A percentile compares a stretch with the other conserved stretches of the same genome.
phyloP scores from a whole-genome alignment of 2,113 vertebrate species.

The Urocitellus parryii region DNA sequence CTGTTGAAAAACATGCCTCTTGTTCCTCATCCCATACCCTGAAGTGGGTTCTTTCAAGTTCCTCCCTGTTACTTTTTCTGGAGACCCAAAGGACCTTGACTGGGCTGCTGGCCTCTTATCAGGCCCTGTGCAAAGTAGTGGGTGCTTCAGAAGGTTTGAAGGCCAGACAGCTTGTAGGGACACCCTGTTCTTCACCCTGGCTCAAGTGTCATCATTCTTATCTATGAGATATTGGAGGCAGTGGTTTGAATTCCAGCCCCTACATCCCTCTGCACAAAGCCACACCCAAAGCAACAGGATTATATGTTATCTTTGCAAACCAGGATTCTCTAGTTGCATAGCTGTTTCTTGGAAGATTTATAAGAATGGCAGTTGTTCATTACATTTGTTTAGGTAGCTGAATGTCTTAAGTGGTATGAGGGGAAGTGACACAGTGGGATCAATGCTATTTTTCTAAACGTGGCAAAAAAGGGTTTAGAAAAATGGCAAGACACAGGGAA shows the following conservation, averaged over 20 bases:
- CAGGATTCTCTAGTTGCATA: constrained; percentile 66
- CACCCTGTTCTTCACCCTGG: constrained; percentile 46
- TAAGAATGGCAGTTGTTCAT: constrained; percentile 50
- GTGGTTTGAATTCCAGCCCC: constrained; percentile 61
- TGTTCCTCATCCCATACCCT: constrained; percentile 28
- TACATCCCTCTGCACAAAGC: not conserved
- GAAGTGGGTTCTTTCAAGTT: constrained; percentile 63
- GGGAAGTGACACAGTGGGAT: constrained; percentile 54
- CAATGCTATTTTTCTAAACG: constrained; percentile 53
- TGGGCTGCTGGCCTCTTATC: constrained; percentile 51
- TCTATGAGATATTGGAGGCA: constrained; percentile 57
- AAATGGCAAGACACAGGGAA: not conserved
- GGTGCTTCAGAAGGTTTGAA: constrained; percentile 42
- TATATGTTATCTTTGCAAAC: constrained; percentile 62
- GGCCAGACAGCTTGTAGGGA: constrained; percentile 26
- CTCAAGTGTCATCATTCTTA: constrained; percentile 25
- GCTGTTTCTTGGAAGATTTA: constrained; percentile 62
- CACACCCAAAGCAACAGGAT: constrained; percentile 59
- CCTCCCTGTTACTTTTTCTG: constrained; percentile 54
- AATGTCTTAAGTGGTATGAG: constrained; percentile 41
- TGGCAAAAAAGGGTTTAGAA: constrained; percentile 68
- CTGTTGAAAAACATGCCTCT: constrained; percentile 63
- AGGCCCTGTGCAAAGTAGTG: constrained; percentile 62
- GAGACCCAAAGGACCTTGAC: constrained; percentile 42
- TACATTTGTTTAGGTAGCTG: constrained; percentile 52